These are phyloP conservation scores for Phyllopteryx taeniolatus DNA, from an alignment of 2,113 vertebrate species.

Conservation along the genomic window DNA sequence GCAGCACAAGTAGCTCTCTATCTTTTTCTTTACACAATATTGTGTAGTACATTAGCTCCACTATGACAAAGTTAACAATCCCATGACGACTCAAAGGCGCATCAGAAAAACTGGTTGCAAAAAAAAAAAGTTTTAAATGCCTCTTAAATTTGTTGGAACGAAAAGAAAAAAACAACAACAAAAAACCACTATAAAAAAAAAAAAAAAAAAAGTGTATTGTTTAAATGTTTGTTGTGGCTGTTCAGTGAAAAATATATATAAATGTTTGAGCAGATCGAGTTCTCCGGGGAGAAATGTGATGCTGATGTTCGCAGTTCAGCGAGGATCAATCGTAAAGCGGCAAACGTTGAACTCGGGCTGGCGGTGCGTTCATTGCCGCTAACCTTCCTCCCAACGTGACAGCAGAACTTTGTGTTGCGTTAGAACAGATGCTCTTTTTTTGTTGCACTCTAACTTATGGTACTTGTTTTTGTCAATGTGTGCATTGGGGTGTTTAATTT, in stretches of 20 bases:
- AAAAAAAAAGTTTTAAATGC: background rate
- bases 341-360: too few species aligned
- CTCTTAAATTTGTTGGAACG: background rate
- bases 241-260: background rate
- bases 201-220: background rate
- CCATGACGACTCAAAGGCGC: background rate
- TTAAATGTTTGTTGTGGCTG: background rate
- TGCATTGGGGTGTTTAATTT: background rate
- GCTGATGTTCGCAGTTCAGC: background rate
- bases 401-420: background rate
- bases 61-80: background rate
- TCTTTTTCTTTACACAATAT: too few species aligned
- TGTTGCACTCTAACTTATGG: conserved; percentile 11
- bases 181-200: background rate
- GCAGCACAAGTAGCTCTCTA: background rate
- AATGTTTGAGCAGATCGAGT: background rate
- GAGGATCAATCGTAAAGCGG: background rate
- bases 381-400: background rate
- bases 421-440: background rate
- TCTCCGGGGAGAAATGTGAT: background rate
- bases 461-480: conserved; percentile 24
- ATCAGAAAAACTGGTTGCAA: background rate
- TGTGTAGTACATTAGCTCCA: background rate
- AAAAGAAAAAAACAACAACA: background rate
- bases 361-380: background rate